Evolutionary conservation across 2,797 vertebrate species (phyloP).

Genomic region (Bradypodion ventrale): DNA sequence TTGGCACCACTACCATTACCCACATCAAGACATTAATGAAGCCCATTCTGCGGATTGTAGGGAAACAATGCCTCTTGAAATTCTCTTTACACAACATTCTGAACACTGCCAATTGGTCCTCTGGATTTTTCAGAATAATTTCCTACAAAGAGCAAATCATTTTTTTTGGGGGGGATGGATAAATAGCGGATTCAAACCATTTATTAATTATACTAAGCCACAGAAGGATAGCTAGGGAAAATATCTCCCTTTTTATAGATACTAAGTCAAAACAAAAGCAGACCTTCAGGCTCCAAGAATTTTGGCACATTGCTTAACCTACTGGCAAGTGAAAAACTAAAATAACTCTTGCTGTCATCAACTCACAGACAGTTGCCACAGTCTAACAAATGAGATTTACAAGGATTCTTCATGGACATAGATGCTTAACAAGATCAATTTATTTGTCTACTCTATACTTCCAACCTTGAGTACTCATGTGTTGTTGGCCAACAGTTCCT

Average conservation of each 20-base stretch:
- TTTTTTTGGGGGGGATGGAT: no score
- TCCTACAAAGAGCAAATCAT: constrained; percentile 22
- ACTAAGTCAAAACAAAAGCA: constrained; percentile 20
- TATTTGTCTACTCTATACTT: background rate
- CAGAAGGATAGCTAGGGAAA: constrained; percentile 26
- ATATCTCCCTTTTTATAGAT: background rate
- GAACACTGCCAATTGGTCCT: rapidly evolving
- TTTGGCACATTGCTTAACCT: constrained; percentile 28
- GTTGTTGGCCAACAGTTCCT: no score
- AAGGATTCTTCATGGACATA: background rate
- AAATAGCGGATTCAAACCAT: background rate
- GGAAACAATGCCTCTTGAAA: background rate
- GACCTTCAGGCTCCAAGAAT: background rate
- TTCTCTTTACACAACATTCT: rapidly evolving
- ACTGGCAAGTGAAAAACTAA: constrained; percentile 21
- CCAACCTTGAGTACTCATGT: no score
- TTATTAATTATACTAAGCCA: constrained; percentile 33
- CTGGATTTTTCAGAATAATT: background rate
- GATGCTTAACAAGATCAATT: background rate
- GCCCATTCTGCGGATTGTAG: background rate
- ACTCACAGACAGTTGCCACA: background rate
- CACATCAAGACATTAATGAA: background rate
- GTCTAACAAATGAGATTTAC: background rate
- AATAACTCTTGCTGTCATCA: constrained; percentile 38
- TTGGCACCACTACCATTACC: background rate